Conservation (phyloP, 2,113 vertebrate species). For the Gadus chalcogrammus region DNA sequence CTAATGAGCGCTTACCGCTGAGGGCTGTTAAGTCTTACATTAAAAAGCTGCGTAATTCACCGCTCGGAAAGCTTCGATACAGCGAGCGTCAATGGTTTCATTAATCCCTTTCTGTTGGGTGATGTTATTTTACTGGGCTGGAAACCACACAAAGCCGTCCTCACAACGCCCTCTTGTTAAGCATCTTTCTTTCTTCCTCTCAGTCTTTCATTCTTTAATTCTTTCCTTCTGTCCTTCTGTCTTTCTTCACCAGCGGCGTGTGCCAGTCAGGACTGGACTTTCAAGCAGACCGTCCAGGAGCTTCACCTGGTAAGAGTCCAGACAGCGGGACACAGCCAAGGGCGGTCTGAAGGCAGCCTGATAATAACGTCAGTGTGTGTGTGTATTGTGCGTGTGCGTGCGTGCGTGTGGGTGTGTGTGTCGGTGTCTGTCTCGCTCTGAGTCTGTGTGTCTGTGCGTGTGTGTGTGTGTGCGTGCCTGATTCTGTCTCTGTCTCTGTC, state of each 20-base stretch:
- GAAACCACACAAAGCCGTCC: no score
- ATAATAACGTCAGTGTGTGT: conserved; percentile 1
- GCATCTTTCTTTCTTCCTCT: no score
- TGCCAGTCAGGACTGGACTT: conserved; percentile 94
- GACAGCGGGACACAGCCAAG: not conserved
- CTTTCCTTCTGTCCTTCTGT: not conserved
- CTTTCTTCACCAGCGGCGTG: conserved; percentile 73
- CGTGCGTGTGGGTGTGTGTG: not conserved
- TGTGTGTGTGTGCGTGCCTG: not conserved
- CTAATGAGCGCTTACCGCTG: no score
- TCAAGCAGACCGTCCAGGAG: conserved; percentile 85
- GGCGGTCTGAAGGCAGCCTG: not conserved
- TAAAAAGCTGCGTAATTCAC: no score
- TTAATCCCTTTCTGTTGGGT: no score
- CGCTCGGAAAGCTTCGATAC: no score
- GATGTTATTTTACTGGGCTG: no score
- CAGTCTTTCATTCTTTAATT: not conserved
- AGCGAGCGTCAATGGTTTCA: no score
- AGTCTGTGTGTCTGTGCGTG: not conserved
- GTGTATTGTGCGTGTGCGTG: not conserved
- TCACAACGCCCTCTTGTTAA: no score
- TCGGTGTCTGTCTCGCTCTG: not conserved
- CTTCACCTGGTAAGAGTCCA: conserved; percentile 81
- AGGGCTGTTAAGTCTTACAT: no score
- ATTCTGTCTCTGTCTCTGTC: no score